Evolutionary conservation across 2,888 invertebrate species (phyloP).

Genomic region (Melanchra persicariae): DNA sequence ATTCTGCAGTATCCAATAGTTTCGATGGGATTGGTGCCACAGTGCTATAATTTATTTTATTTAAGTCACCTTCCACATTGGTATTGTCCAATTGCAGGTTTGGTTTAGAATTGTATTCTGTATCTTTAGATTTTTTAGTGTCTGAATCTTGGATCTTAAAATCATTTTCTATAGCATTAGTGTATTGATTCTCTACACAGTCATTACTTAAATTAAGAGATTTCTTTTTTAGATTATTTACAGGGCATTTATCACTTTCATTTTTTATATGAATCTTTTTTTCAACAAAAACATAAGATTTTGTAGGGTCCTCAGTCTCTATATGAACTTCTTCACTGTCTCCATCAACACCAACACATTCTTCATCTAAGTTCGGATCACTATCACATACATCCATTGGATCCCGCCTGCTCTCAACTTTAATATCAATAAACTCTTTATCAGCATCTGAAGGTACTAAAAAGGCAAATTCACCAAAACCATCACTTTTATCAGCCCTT

Average conservation of each 20-base stretch:
- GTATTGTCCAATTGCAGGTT: background rate
- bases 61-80: background rate
- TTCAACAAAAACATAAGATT: background rate
- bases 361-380: slow-evolving; percentile 1
- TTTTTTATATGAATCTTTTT: slow-evolving; percentile 5
- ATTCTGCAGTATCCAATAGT: background rate
- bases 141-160: background rate
- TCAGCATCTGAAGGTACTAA: slow-evolving; percentile 39
- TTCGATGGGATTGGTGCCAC: background rate
- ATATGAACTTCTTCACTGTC: background rate
- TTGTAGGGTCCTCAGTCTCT: background rate
- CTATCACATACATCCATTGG: slow-evolving; percentile 4
- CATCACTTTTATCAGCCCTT: slow-evolving; percentile 63
- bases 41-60: background rate
- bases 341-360: background rate
- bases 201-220: background rate
- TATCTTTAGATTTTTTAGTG: too few relatives aligned
- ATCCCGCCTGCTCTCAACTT: slow-evolving; percentile 15
- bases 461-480: slow-evolving; percentile 50
- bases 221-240: background rate
- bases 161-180: background rate
- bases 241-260: background rate
- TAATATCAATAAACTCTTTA: background rate
- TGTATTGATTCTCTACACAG: background rate
- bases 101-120: background rate